Evolutionary conservation across 2,113 vertebrate genomes (phyloP).

Genomic region (Pongo abelii): DNA sequence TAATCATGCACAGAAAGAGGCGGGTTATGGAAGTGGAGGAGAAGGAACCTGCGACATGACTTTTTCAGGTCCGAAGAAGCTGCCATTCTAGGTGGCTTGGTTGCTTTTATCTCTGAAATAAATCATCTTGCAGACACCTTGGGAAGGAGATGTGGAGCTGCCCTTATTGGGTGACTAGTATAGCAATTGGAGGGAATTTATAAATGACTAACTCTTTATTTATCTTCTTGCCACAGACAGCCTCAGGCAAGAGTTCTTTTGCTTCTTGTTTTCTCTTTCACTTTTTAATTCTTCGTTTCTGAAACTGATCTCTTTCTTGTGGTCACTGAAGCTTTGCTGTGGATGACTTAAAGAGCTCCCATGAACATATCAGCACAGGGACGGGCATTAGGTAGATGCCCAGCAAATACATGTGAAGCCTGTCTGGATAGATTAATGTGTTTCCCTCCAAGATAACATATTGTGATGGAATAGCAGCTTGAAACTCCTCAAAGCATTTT

Average conservation of each 20-base stretch:
- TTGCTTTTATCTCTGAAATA: constrained; percentile 12
- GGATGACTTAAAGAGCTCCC: not conserved
- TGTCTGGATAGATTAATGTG: not conserved
- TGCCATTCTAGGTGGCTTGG: not conserved
- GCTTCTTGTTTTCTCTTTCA: not conserved
- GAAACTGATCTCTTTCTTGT: not conserved
- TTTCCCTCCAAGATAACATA: not conserved
- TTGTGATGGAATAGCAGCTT: not conserved
- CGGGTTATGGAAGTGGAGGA: not conserved
- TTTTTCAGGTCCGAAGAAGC: not conserved
- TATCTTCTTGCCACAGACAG: not conserved
- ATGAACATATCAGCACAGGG: not conserved
- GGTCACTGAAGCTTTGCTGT: not conserved
- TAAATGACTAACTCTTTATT: not conserved
- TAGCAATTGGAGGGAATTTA: not conserved
- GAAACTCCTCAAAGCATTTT: not conserved
- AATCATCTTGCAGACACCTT: not conserved
- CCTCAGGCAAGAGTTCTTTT: not conserved
- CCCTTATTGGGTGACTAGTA: not conserved
- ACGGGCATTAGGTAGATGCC: not conserved
- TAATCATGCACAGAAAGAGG: not conserved
- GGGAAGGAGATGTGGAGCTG: not conserved
- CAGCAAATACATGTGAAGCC: not conserved
- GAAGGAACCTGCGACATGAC: not conserved
- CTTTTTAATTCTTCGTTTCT: not conserved